phyloP scores from a whole-genome alignment of 2,113 vertebrate genomes.

The Abramis brama region DNA sequence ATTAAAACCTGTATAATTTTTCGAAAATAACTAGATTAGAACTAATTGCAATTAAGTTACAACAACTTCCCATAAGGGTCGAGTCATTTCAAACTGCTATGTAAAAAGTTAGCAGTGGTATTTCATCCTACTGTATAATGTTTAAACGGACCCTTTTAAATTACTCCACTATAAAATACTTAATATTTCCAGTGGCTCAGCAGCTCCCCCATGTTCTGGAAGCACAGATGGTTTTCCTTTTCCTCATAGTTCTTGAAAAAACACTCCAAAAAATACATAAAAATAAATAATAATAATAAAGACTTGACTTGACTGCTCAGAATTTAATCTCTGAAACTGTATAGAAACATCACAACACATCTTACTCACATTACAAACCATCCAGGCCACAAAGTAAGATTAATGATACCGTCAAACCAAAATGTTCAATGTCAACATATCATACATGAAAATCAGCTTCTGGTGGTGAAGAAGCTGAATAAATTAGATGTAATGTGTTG shows the following conservation, averaged over 20 bases:
- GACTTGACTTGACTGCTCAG: background rate
- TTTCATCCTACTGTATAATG: background rate
- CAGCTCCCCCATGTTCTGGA: background rate
- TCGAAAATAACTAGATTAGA: background rate
- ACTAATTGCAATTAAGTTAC: too few species aligned
- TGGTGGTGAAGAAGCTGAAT: conserved; percentile 39
- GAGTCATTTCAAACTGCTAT: background rate
- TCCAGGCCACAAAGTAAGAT: background rate
- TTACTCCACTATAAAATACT: background rate
- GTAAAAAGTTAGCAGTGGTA: background rate
- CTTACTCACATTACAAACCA: background rate
- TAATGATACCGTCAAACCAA: background rate
- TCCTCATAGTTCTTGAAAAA: background rate
- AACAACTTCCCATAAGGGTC: background rate
- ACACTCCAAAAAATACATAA: background rate
- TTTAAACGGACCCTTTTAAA: background rate
- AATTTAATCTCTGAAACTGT: conserved; percentile 16
- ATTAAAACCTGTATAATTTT: background rate
- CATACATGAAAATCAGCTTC: conserved; percentile 7
- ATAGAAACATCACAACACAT: background rate
- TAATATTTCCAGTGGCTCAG: background rate
- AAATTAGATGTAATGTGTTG: conserved; percentile 20
- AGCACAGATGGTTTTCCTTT: background rate
- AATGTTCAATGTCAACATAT: background rate
- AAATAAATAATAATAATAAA: background rate